Percentiles rank a stretch among this genome's conserved stretches.
phyloP scores from a whole-genome alignment of 2,113 vertebrate species.

The Corydoras sp. region DNA sequence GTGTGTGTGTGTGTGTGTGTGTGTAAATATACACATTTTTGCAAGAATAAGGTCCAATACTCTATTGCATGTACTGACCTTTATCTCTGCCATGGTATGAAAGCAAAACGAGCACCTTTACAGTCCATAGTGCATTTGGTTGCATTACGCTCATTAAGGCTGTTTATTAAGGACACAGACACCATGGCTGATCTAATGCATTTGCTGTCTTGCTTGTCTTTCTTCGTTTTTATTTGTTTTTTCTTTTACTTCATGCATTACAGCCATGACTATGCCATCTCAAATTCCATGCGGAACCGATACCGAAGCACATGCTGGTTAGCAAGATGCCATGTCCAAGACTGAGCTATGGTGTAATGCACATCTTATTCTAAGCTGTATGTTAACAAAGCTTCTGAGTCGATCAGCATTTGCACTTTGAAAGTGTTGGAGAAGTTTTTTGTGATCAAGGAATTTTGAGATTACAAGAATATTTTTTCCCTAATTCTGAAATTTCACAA shows the following conservation, averaged over 20 bases:
- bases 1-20: background rate
- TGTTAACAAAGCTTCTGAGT: background rate
- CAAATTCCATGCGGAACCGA: constrained; percentile 8
- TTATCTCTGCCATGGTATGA: constrained; percentile 6
- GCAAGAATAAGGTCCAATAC: constrained; percentile 23
- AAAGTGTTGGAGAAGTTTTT: background rate
- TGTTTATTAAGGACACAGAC: constrained; percentile 40
- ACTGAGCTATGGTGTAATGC: background rate
- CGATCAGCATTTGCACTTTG: background rate
- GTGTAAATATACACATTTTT: constrained; percentile 10
- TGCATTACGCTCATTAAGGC: constrained; percentile 62
- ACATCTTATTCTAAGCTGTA: background rate
- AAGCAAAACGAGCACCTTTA: constrained; percentile 39
- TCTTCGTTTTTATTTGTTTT: background rate
- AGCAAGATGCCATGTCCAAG: background rate
- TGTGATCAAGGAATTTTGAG: background rate
- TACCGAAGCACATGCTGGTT: background rate
- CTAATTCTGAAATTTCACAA: background rate
- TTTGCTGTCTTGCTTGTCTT: background rate
- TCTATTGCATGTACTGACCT: constrained; percentile 25
- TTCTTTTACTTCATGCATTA: background rate
- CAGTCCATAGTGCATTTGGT: constrained; percentile 73
- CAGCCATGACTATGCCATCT: background rate
- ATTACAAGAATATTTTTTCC: background rate
- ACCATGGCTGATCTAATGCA: constrained; percentile 25